These are phyloP conservation scores for Helogale parvula DNA, from an alignment of 2,113 vertebrate genomes.

Conservation along the genomic window DNA sequence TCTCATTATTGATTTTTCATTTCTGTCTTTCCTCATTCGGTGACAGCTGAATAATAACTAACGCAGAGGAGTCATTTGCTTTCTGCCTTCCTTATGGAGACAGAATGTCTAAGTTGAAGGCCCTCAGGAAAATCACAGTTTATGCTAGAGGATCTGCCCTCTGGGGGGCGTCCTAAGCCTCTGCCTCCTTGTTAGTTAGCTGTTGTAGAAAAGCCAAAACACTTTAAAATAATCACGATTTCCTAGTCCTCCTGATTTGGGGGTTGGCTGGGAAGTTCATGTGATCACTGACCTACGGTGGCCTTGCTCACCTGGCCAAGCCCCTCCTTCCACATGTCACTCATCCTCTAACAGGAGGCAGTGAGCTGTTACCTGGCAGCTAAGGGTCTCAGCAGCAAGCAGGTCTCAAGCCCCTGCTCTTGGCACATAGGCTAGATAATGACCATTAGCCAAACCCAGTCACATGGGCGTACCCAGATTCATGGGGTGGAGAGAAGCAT, in stretches of 20 bases:
- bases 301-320: background rate
- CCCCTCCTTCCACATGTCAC: background rate
- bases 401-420: background rate
- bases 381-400: background rate
- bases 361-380: background rate
- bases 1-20: background rate
- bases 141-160: background rate
- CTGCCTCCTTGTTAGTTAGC: background rate
- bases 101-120: background rate
- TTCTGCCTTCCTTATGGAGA: background rate
- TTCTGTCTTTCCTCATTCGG: background rate
- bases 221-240: background rate
- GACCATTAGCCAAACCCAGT: background rate
- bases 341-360: too few species aligned
- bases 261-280: background rate
- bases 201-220: background rate
- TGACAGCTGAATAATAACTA: background rate
- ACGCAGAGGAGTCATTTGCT: background rate
- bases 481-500: background rate
- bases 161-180: background rate
- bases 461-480: background rate
- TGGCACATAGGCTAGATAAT: background rate
- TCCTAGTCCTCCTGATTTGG: background rate
- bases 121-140: background rate
- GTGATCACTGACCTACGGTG: fast-evolving